Conservation (phyloP, 2,113 vertebrate genomes). For the Perca fluviatilis region DNA sequence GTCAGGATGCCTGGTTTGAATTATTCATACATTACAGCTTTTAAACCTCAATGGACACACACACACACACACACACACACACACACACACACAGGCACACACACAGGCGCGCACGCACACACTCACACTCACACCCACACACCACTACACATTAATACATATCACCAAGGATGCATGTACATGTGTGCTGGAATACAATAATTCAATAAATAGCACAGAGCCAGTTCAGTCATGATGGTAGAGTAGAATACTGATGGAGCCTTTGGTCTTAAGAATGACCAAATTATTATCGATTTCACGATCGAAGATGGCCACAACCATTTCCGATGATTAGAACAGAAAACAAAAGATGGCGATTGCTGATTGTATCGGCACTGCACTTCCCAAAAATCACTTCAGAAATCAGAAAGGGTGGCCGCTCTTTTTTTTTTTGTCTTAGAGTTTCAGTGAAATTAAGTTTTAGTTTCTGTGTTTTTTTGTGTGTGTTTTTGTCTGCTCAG, state of each 20-base stretch:
- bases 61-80: slow-evolving; percentile 47
- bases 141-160: slow-evolving; percentile 23
- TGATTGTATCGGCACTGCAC: background rate
- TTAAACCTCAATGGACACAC: slow-evolving; percentile 63
- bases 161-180: slow-evolving; percentile 1
- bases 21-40: slow-evolving; percentile 76
- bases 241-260: background rate
- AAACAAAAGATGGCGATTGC: background rate
- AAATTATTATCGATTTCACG: background rate
- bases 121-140: slow-evolving; percentile 38
- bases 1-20: slow-evolving; percentile 69
- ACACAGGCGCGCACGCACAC: slow-evolving; percentile 45
- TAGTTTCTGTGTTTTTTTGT: background rate
- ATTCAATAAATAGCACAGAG: background rate
- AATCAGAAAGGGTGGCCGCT: background rate
- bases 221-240: background rate
- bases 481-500: background rate
- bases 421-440: no score
- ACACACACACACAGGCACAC: slow-evolving; percentile 56
- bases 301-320: background rate
- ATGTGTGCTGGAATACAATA: background rate
- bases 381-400: background rate
- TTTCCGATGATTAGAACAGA: background rate
- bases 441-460: background rate
- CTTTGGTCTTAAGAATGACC: background rate